A percentile compares a stretch with the other conserved stretches of the same genome.
These are phyloP conservation scores for Spilogale gracilis DNA, from an alignment of 2,113 vertebrate species.

Conservation along the genomic window DNA sequence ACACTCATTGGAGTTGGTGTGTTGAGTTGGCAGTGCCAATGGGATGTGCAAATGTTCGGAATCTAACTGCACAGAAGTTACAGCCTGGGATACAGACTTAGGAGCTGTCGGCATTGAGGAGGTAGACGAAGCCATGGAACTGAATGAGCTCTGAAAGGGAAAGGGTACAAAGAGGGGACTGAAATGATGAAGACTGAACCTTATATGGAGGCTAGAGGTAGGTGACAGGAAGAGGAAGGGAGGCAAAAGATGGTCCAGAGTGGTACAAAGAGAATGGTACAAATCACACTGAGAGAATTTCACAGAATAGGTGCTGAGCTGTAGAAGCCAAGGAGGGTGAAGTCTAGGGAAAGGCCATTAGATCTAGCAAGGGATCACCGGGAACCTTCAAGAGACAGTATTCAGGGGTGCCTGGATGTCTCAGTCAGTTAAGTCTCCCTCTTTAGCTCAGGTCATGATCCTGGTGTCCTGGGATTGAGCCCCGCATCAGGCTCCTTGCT, in stretches of 20 bases:
- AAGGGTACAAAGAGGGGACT: neutral
- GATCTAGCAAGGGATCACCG: neutral
- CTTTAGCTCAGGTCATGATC: too few relatives aligned
- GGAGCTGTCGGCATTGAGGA: neutral
- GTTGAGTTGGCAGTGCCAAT: neutral
- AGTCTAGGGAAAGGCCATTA: neutral
- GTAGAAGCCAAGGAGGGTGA: neutral
- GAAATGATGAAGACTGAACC: neutral
- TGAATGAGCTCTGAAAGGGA: neutral
- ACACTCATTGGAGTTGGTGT: neutral
- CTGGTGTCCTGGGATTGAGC: too few relatives aligned
- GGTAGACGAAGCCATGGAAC: neutral
- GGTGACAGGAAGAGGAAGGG: neutral
- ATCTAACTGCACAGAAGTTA: neutral
- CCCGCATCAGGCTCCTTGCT: too few relatives aligned
- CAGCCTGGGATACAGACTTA: neutral
- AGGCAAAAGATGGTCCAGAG: neutral
- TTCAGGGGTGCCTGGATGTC: neutral
- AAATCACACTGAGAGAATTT: neutral
- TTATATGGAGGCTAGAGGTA: slow-evolving; percentile 1
- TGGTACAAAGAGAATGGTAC: neutral
- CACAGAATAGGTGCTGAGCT: neutral
- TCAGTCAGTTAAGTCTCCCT: too few relatives aligned
- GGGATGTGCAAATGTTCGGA: neutral
- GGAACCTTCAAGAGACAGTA: neutral